Base-by-base conservation (phyloP, 2,113 vertebrate genomes). In the Oriolus oriolus region DNA sequence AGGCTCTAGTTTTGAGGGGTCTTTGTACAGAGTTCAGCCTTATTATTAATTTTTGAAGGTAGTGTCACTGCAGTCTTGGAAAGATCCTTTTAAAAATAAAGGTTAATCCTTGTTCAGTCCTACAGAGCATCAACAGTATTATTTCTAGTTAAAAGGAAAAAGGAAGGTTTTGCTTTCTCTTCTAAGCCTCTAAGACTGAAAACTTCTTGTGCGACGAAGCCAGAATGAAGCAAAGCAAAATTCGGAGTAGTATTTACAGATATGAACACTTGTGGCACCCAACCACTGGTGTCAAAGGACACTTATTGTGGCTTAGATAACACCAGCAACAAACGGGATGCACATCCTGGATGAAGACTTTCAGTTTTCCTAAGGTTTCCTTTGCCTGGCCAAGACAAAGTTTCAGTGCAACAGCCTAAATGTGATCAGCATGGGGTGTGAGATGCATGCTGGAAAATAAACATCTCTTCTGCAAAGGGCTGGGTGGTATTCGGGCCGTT, bases 261-360 rank as follows among this genome's bases (percentile, higher is more conserved):
- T 85, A 95, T 27, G 90, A 89, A 94, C 93, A 96, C 37, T 91
- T 94, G 88, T 97, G 95, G 94, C 94, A 96, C 86, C 92, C 90
- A 95, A 91, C 86, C 81, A 33, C 87, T 95, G 95, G 93, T 96
- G 95, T 96, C 96, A 96, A 97, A 96, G 97, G 94, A 96, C 95
- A 97, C 94, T 96, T 97, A 61, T 27, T 76, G 96, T 92, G 85
- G 89, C 84, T 93, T 64, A 90, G 82, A 56, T 96, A 90, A 96
- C 89, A 87, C 75, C 94, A 93, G 92, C 69, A 91, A 64, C 26
- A 5, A 76, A 70, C 3, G 30, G 85, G 28, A 53, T 22, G 8
- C 31, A 17, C 84, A 39, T 14, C 41, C 83, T 82, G 53, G 79
- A 57, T 31, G 65, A 69, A 86, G 81, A 73, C 41, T 68, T 86